Evolutionary conservation across 2,113 vertebrate species (phyloP), one percentile per base, ranked within the genome.

Genomic region (Pleuronectes platessa): DNA sequence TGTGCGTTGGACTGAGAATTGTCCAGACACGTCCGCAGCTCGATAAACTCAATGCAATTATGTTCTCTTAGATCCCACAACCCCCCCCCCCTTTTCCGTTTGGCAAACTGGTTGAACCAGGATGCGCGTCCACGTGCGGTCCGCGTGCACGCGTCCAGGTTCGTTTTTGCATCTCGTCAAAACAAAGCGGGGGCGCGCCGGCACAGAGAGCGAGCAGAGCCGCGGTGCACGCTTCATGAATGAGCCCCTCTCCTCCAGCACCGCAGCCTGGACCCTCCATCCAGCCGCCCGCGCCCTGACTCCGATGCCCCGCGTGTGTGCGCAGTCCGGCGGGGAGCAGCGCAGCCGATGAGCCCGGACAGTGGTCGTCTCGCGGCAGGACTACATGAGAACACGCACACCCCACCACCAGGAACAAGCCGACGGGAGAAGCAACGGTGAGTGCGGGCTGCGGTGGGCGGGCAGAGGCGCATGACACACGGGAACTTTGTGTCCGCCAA

Each of bases 151-250:
- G 78, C 58, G 68, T 47, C 51, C 85, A 84, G 87, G 88, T 87
- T 81, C 51, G 65, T 68, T 77, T 27, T 88, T 79, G 86, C 86
- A 85, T 90, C 89, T 90, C 83, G 86, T 93, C 92, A 93, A 93
- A 93, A 93, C 92, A 93, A 92, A 90, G 90, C 89, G 88, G 90
- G 86, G 84, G 86, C 91, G 91, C 81, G 88, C 87, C 51, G 23
- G 24, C 71, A 64, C 78, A 69, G 71, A 14, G 71, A 18, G 62
- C 61, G 35, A 4, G 67, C 14, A 18, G 60, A 42, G 70, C 13
- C 55, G 37, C 68, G 47, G 68, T 76, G 81, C 83, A 61, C 84
- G 88, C 87, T 71, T 83, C 91, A 85, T 89, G 91, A 92, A 92
- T 93, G 89, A 90, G 81, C 88, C 83, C 87, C 70, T n/a, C 54